A percentile compares a stretch with the other conserved stretches of the same genome.
phyloP scores from a whole-genome alignment of 2,888 invertebrate genomes.

The Glyphotaelius pellucidus region DNA sequence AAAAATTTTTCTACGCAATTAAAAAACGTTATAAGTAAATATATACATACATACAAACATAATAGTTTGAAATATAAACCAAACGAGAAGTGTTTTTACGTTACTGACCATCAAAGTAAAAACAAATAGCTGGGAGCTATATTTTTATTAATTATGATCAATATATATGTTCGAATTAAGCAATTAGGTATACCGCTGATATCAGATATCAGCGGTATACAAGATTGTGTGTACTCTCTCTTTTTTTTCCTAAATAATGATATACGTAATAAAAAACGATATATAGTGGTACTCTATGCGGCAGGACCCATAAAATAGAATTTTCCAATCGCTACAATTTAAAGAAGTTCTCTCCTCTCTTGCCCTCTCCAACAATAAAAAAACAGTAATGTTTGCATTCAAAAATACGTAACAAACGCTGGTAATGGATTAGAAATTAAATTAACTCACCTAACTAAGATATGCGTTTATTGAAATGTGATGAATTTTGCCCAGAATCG shows the following conservation, averaged over 20 bases:
- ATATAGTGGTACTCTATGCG: background rate
- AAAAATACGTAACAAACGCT: background rate
- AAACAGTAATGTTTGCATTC: background rate
- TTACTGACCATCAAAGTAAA: background rate
- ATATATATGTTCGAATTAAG: background rate
- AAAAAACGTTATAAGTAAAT: no score
- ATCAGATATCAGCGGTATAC: no score
- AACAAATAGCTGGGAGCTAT: background rate
- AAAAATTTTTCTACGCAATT: no score
- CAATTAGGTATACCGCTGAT: background rate
- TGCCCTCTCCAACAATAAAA: background rate
- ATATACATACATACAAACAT: no score
- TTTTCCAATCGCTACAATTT: no score
- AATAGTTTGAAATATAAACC: background rate
- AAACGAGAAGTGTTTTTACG: background rate
- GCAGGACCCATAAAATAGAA: no score
- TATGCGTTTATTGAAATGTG: constrained; percentile 25
- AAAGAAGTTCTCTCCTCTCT: no score
- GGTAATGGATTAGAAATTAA: background rate
- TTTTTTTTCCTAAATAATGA: background rate
- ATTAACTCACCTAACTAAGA: background rate
- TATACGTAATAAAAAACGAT: background rate
- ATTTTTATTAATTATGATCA: no score
- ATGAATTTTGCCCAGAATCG: background rate
- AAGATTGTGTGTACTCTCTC: background rate